Base-by-base conservation (phyloP, 2,113 vertebrate species). In the Polyodon spathula region DNA sequence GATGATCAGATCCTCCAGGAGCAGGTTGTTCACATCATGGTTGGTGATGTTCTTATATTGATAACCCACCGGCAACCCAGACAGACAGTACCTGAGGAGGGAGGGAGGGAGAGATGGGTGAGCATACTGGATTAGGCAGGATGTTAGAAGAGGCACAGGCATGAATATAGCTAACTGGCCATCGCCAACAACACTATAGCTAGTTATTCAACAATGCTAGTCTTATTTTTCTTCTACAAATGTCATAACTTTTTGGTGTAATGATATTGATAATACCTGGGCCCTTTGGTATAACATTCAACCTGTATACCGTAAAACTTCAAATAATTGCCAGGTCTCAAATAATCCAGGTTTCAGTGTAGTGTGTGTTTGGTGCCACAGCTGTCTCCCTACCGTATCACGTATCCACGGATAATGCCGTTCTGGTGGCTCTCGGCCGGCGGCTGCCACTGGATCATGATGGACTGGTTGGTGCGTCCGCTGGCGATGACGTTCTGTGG, bases 381-480 rank as follows among this genome's bases (percentile, higher is more conserved):
- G 54, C 7, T 4, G n/a, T 15, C 27, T 27, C 0, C 78, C 71
- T 61, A 97, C 96, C 95, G 88, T 79, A 98, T 81, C 54, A 90
- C 69, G 75, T 98, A 98, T 56, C 96, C 96, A 52, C 88, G 87
- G 57, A 98, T 84, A 67, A 94, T 73, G 8, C 96, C 96, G 0
- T 98, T 98, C 75, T 98, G 95, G 77, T 98, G 96, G 79, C 84
- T 97, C 74, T 98, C 95, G 0, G 90, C 93, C 0, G 96, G 95
- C 0, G 94, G 92, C 76, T 99, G 96, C 94, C 95, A 97, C 76
- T 97, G 95, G 79, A 97, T 94, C 93, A 97, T 94, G 81, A 98
- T 97, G 76, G 94, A 98, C 66, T 96, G 94, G 87, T 98, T 98
- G 71, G 96, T 98, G 41, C 94, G 88, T 54, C 96, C 94, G 0